Base-by-base conservation (phyloP, 2,888 invertebrate genomes). In the Theretra japonica region DNA sequence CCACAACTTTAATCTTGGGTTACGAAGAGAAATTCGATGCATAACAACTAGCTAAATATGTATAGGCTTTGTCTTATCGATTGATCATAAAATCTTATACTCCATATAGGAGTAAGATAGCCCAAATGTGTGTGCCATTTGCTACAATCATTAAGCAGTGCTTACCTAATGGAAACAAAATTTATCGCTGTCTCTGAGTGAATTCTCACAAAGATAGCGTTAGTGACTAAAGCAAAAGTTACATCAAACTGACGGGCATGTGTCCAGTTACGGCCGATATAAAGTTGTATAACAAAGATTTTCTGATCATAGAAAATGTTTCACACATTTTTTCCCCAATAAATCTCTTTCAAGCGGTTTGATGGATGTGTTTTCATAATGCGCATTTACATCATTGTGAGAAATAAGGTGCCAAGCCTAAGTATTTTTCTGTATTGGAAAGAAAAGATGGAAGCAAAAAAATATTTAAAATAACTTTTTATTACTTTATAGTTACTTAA, bases 341-440 rank as follows among this genome's bases (percentile, higher is more conserved):
- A 69, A 69, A 53, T 71, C 68, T 72, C 68, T 59, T 50, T 48
- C 68, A 28, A 28, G 19, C 53, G 30, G 33, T 33, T 62, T 70
- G 70, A 70, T 56, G 21, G 70, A 70, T 68, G 58, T 68, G 58
- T 71, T 70, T 65, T 56, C 53, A 30, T 33, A 62, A 23, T 30
- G 33, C 7, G 65, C 33, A 70, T 62, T 2, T 62, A 33, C 19
- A 33, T 8, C 3, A 15, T 23, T 56, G 56, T 23, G 23, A 28
- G 19, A 53, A 53, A 50, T 7, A 62, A 56, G 17, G 50, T 25
- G n/a, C 28, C 28, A 17, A 28, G 25, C 23, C 15, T 11, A 11
- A 25, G 25, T 19, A 4, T 25, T 58, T 25, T 58, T 58, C 17
- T 8, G 21, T 58, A 8, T 58, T 21, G n/a, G n/a, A n/a, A n/a